Evolutionary conservation across 2,797 vertebrate genomes (phyloP), one percentile per base, ranked within the genome.

Genomic region (Masticophis lateralis): DNA sequence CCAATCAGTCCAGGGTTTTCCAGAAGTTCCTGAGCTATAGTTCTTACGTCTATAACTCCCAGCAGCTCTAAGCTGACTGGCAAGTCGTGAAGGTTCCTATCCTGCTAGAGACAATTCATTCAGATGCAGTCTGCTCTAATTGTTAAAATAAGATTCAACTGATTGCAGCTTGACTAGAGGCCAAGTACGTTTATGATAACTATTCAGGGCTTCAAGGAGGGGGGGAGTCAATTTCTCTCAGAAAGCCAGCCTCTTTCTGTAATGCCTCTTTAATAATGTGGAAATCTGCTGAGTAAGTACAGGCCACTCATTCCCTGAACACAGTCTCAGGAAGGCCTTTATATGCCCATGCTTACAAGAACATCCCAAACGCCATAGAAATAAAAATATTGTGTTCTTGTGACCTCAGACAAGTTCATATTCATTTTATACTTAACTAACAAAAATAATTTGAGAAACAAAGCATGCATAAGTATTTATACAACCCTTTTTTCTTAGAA

Each of bases 341-440:
- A 90, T 25, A 28, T 92, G 90, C 14, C 90, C 88, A 43, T 57
- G 37, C 69, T 92, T 86, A 83, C 57, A 47, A 51, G 61, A 55
- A 61, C 22, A 11, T 61, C 22, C 25, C 0, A 0, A 92, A 90
- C 47, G 32, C 55, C 86, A 83, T 86, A 89, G 87, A 86, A 94
- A 94, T 92, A 91, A 25, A 61, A 95, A 93, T 56, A 87, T 10
- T n/a, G 25, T 27, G 12, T 56, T 92, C 14, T 53, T 92, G 4
- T 90, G 47, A 59, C 47, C 47, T 53, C 0, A 0, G 14, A 22
- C 51, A 86, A 88, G 27, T 43, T 61, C 10, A 14, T 27, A 28
- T 56, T 89, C 57, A 5, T 0, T 32, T 27, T 87, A 43, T 37
- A 5, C 61, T 57, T 12, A 18, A n/a, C 91, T 28, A 91, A 86